Conservation (phyloP, 2,797 vertebrate genomes). For the Mus minutoides region DNA sequence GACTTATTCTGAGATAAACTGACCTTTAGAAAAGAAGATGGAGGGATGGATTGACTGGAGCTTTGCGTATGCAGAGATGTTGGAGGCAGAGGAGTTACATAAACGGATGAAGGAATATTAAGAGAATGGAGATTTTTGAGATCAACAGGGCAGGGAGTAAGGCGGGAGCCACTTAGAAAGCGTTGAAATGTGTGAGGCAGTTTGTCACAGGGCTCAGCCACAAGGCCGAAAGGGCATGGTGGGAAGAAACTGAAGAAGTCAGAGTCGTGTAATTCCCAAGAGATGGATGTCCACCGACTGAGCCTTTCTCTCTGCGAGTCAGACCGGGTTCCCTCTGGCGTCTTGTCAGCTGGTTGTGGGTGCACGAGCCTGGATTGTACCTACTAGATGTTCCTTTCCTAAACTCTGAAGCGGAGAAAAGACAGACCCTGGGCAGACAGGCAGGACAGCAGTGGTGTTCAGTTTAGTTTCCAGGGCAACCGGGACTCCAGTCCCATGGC, state of each 20-base stretch:
- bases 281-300: not conserved
- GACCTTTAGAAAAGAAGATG: not conserved
- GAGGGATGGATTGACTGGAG: not conserved
- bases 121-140: not conserved
- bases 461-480: conserved; percentile 3
- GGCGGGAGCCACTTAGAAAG: not conserved
- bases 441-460: not conserved
- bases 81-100: not conserved
- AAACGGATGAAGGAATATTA: not conserved
- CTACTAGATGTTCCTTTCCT: not conserved
- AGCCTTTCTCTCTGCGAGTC: not conserved
- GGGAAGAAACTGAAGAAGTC: not conserved
- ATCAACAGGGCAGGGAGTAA: not conserved
- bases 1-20: not conserved
- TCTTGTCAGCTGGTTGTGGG: not conserved
- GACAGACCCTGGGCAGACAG: not conserved
- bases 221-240: not conserved
- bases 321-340: not conserved
- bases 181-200: not conserved
- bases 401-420: not conserved
- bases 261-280: not conserved
- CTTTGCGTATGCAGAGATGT: not conserved
- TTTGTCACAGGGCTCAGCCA: not conserved
- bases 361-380: not conserved
- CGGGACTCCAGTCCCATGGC: not conserved